phyloP scores from a whole-genome alignment of 2,888 invertebrate genomes.

The Luffia ferchaultella region DNA sequence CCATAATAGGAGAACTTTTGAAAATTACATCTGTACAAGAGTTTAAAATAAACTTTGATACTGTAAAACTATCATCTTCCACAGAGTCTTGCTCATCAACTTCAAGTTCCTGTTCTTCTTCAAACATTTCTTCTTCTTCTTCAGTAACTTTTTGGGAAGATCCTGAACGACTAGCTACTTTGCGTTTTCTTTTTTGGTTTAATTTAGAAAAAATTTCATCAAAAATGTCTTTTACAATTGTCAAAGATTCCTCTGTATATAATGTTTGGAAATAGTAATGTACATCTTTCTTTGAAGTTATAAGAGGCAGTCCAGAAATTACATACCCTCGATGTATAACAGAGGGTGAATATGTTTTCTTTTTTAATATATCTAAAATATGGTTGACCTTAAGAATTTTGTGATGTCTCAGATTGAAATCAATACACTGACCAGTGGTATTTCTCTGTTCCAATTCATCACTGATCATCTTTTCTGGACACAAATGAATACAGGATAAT shows the following conservation, averaged over 20 bases:
- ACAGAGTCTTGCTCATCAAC: slow-evolving; percentile 24
- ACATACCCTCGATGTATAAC: slow-evolving; percentile 70
- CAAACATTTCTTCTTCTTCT: slow-evolving; percentile 18
- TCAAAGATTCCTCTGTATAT: slow-evolving; percentile 36
- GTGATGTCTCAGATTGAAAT: slow-evolving; percentile 63
- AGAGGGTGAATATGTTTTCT: slow-evolving; percentile 53
- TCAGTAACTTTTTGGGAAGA: not conserved
- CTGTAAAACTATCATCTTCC: slow-evolving; percentile 23
- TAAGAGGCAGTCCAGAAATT: slow-evolving; percentile 70
- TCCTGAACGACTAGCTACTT: slow-evolving; percentile 14
- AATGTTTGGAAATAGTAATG: slow-evolving; percentile 25
- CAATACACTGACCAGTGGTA: slow-evolving; percentile 63
- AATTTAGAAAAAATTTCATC: slow-evolving; percentile 32
- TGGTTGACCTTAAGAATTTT: slow-evolving; percentile 55
- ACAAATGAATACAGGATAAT: slow-evolving; percentile 65
- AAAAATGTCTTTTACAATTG: slow-evolving; percentile 27
- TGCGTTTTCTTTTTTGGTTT: slow-evolving; percentile 31
- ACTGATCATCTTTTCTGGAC: slow-evolving; percentile 57
- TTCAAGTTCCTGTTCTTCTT: slow-evolving; percentile 23
- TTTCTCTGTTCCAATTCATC: slow-evolving; percentile 67
- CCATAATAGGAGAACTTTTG: slow-evolving; percentile 22
- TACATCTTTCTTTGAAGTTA: slow-evolving; percentile 39
- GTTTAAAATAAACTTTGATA: slow-evolving; percentile 43
- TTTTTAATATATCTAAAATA: slow-evolving; percentile 57
- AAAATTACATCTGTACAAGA: slow-evolving; percentile 29